A percentile compares a stretch with the other conserved stretches of the same genome.
These are phyloP conservation scores for Fregata magnificens DNA, from an alignment of 2,113 vertebrate species.

Conservation along the genomic window DNA sequence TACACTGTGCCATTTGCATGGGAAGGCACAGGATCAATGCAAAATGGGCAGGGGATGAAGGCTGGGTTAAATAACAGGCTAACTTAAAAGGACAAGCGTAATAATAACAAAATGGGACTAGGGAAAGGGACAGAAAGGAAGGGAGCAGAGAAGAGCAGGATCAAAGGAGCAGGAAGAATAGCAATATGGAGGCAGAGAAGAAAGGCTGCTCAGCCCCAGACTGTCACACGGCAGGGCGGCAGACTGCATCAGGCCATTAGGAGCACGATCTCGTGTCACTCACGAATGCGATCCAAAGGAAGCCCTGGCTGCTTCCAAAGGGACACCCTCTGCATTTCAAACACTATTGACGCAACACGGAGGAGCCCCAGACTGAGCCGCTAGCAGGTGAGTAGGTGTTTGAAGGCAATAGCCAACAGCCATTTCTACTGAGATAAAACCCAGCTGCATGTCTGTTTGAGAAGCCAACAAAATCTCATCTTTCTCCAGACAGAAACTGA, in stretches of 20 bases:
- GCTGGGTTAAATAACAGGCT: neutral
- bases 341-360: fast-evolving
- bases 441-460: fast-evolving
- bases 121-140: neutral
- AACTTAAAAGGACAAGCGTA: neutral
- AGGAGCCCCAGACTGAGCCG: neutral
- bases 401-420: neutral
- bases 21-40: neutral
- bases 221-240: neutral
- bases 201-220: neutral
- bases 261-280: neutral
- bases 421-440: neutral
- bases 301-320: neutral
- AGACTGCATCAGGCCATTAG: neutral
- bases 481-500: neutral
- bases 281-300: neutral
- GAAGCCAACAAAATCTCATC: neutral
- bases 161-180: neutral
- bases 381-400: neutral
- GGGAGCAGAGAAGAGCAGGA: neutral
- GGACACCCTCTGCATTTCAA: neutral
- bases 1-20: neutral
- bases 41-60: neutral
- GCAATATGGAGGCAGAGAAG: neutral
- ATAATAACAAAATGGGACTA: neutral